Evolutionary conservation across 2,888 invertebrate genomes (phyloP), one percentile per base, ranked within the genome.

Genomic region (Calameuta idolon): DNA sequence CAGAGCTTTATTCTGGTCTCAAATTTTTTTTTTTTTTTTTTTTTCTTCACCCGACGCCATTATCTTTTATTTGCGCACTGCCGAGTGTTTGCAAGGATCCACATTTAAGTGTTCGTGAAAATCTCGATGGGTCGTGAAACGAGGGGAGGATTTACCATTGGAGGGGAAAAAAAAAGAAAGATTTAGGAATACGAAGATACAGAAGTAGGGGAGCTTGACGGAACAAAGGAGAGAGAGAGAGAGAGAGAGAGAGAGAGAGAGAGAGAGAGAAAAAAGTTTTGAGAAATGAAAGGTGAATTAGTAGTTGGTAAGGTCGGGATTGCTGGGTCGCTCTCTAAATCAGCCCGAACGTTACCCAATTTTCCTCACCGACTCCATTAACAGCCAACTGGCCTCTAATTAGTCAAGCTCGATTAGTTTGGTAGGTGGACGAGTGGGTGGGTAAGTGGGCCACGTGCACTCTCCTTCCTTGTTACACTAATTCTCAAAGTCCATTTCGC

Each of bases 371-470:
- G 87, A 88, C 87, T 89, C 87, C 87, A 89, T 90, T 89, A 89
- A 86, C 86, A 87, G 86, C 81, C 85, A 87, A 88, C 89, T 87
- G 86, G 84, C 86, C 88, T 88, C 88, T 90, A 89, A 90, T 90
- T 90, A 90, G 88, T 87, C 88, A 88, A 85, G 88, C 88, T 87
- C 89, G 87, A 89, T 90, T 89, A 89, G 87, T 82, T 85, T 79
- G 77, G 83, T 81, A 76, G 81, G 80, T 83, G 80, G 79, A 78
- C 75, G 81, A 79, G 77, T 75, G 81, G 79, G 77, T 77, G 76
- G 81, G 77, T 79, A 78, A 75, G 78, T 74, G 76, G 77, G 55
- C 23, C 55, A 9, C 1, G 23, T 23, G 55, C 55, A 55, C 55
- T 55, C 23, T 55, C 55, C 55, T 23, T 55, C 9, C 23, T 15